Conservation (phyloP, 2,888 invertebrate genomes). For the Drosophila helvetica region DNA sequence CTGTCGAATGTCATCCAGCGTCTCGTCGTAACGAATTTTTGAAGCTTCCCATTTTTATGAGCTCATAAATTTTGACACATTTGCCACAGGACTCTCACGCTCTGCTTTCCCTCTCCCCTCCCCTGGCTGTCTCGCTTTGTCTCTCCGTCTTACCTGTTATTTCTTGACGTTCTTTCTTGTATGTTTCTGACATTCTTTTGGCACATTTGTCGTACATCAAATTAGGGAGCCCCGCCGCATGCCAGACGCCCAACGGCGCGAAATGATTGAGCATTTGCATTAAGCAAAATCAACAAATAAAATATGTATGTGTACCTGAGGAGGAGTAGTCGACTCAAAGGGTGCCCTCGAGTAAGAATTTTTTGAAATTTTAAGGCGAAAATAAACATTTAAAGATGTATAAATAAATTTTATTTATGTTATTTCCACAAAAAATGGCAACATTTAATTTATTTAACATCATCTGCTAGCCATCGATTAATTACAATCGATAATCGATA, state of each 20-base stretch:
- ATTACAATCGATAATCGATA: neutral
- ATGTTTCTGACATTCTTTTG: slow-evolving; percentile 66
- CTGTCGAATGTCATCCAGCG: slow-evolving; percentile 55
- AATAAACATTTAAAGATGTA: neutral
- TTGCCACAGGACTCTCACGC: slow-evolving; percentile 13
- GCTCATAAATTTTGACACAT: slow-evolving; percentile 69
- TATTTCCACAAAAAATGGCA: no score
- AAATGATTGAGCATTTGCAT: slow-evolving; percentile 68
- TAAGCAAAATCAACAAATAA: slow-evolving; percentile 45
- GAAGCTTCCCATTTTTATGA: slow-evolving; percentile 71
- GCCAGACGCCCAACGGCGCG: slow-evolving; percentile 29
- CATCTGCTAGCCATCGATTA: no score
- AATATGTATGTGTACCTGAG: slow-evolving; percentile 8
- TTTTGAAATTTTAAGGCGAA: neutral
- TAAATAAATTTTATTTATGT: no score
- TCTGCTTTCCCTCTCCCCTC: neutral
- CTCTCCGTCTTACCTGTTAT: slow-evolving; percentile 13
- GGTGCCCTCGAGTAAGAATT: neutral
- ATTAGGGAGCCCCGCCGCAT: slow-evolving; percentile 18
- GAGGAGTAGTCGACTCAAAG: slow-evolving; percentile 14
- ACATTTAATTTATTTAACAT: no score
- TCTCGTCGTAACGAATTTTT: slow-evolving; percentile 63
- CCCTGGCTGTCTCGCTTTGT: slow-evolving; percentile 38
- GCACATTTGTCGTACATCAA: slow-evolving; percentile 70
- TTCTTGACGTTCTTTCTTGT: slow-evolving; percentile 25